A percentile compares a stretch with the other conserved stretches of the same genome.
Conservation (phyloP, 2,113 vertebrate genomes). For the Lichenostomus cassidix region DNA sequence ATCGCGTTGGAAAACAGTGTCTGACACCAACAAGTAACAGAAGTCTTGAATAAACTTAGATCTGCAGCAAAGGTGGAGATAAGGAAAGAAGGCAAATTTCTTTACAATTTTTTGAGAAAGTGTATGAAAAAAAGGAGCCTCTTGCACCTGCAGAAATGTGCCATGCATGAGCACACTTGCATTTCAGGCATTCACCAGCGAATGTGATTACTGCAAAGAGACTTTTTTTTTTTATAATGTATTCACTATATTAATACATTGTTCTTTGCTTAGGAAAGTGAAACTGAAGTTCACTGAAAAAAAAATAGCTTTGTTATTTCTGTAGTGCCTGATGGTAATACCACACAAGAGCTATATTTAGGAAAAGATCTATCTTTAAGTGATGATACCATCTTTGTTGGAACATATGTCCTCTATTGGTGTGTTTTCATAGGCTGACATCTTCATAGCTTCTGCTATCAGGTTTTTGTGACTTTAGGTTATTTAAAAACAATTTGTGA, state of each 20-base stretch:
- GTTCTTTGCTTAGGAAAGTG: not conserved
- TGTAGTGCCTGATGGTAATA: not conserved
- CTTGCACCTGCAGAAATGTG: not conserved
- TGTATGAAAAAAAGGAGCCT: not conserved
- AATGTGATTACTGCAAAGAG: not conserved
- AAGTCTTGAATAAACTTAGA: not conserved
- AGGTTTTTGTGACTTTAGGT: not conserved
- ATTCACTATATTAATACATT: not conserved
- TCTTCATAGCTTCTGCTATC: not conserved
- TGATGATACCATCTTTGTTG: not conserved
- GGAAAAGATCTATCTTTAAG: not conserved
- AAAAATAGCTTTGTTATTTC: not conserved
- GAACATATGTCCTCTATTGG: not conserved
- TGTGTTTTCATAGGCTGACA: not conserved
- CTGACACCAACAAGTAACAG: not conserved
- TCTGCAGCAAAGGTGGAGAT: not conserved
- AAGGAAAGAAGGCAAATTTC: not conserved
- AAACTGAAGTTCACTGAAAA: not conserved
- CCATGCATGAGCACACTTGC: rapidly evolving
- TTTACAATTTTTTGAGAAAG: not conserved
- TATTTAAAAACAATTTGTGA: not conserved
- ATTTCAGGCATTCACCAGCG: not conserved
- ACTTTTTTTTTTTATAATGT: not conserved
- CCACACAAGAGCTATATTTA: not conserved
- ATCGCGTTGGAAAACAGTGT: not conserved